phyloP scores from a whole-genome alignment of 1,140 invertebrate species.

The Cydia strobilella region DNA sequence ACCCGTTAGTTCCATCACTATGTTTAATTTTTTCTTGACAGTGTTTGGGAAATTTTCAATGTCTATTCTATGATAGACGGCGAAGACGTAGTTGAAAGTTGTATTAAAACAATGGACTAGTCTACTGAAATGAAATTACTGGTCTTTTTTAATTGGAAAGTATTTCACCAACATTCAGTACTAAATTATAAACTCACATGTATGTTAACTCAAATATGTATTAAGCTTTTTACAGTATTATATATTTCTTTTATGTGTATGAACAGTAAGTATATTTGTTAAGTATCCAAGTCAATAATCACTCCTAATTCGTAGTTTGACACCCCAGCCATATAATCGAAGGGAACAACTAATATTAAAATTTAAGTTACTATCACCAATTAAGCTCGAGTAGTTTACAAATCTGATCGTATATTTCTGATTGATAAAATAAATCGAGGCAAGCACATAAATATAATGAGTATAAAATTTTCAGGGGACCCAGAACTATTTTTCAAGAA shows the following conservation, averaged over 20 bases:
- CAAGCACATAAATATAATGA: background rate
- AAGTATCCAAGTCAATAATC: background rate
- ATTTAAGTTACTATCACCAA: too few relatives aligned
- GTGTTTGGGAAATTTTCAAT: background rate
- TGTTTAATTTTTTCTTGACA: background rate
- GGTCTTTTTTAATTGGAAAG: constrained; percentile 21
- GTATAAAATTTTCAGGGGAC: background rate
- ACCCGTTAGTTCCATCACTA: background rate
- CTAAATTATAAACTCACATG: background rate
- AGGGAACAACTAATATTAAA: too few relatives aligned
- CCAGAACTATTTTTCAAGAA: constrained; percentile 10
- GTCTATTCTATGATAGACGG: background rate
- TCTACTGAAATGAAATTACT: constrained; percentile 24
- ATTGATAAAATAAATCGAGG: background rate
- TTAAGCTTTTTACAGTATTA: background rate
- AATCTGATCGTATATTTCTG: too few relatives aligned
- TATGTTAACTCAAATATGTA: background rate
- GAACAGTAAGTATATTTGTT: background rate
- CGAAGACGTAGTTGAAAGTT: background rate
- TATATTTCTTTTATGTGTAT: background rate
- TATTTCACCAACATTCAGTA: background rate
- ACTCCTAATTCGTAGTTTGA: too few relatives aligned
- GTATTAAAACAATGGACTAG: constrained; percentile 2
- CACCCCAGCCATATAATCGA: too few relatives aligned
- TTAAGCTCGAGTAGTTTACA: too few relatives aligned